phyloP scores from a whole-genome alignment of 2,113 vertebrate species.

The Penelope pileata region DNA sequence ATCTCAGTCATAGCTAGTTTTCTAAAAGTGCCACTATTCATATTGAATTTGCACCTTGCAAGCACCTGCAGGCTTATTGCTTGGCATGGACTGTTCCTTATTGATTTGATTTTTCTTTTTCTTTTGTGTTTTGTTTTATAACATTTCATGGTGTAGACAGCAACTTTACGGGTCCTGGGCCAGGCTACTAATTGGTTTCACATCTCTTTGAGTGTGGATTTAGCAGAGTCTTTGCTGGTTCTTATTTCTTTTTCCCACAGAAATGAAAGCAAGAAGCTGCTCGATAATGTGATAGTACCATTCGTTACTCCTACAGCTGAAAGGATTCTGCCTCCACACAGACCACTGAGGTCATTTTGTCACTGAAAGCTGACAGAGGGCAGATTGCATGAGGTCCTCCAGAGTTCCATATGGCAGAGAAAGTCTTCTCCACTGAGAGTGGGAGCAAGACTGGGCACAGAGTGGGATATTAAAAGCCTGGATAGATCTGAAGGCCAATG shows the following conservation, averaged over 20 bases:
- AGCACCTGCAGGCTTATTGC: slow-evolving; percentile 58
- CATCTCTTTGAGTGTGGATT: background rate
- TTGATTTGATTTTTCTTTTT: slow-evolving; percentile 18
- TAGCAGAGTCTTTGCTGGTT: slow-evolving; percentile 3
- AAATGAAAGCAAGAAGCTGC: slow-evolving; percentile 22
- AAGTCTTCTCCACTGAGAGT: background rate
- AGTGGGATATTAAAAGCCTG: background rate
- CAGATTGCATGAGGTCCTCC: background rate
- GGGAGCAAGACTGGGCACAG: background rate
- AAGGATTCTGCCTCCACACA: background rate
- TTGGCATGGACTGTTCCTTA: slow-evolving; percentile 21
- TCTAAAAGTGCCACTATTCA: slow-evolving; percentile 33
- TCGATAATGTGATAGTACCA: background rate
- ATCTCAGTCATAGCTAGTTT: slow-evolving; percentile 31
- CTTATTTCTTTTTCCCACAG: slow-evolving; percentile 30
- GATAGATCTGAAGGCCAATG: background rate
- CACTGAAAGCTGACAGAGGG: background rate
- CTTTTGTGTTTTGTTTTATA: slow-evolving; percentile 50
- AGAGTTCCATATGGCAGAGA: background rate
- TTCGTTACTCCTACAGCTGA: background rate
- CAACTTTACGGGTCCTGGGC: background rate
- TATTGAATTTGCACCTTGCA: slow-evolving; percentile 62
- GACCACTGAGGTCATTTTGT: background rate
- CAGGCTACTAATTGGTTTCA: slow-evolving; percentile 54
- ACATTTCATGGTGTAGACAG: slow-evolving; percentile 33